Percentiles rank a stretch among this genome's conserved stretches.
Evolutionary conservation across 2,113 vertebrate genomes (phyloP).

Genomic region (Colius striatus): DNA sequence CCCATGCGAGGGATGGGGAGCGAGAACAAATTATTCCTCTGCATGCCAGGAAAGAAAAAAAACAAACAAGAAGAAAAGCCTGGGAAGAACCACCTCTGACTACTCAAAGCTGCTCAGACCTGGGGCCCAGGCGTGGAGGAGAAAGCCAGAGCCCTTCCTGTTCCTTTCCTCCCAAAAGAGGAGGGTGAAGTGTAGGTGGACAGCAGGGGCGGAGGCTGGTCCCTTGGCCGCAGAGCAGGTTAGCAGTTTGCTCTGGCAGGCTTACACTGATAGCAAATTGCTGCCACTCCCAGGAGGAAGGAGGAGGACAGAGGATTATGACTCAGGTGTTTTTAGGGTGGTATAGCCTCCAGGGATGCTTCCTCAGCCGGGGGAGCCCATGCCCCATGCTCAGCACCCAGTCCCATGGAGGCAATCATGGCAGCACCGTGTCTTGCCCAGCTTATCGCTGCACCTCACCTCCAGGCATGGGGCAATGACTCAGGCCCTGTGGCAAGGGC

Average conservation of each 20-base stretch:
- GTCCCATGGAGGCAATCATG: accelerated
- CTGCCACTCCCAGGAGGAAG: constrained; percentile 62
- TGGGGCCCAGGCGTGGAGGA: not conserved
- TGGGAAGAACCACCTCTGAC: not conserved
- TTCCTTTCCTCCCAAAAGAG: not conserved
- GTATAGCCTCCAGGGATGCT: constrained; percentile 43
- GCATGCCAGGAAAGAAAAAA: not conserved
- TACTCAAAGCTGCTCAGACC: constrained; percentile 19
- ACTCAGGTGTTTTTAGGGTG: constrained; percentile 50
- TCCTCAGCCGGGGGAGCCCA: not conserved
- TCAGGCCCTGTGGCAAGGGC: not conserved
- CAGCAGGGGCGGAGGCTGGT: not conserved
- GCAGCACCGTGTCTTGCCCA: not conserved
- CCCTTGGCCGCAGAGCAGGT: not conserved
- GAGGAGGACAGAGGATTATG: constrained; percentile 61
- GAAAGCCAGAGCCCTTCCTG: not conserved
- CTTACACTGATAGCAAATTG: not conserved
- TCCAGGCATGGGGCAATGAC: accelerated
- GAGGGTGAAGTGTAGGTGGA: constrained; percentile 35
- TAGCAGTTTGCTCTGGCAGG: constrained; percentile 32
- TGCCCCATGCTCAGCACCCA: not conserved
- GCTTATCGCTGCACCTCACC: accelerated
- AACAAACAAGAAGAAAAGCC: not conserved
- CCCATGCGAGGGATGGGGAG: not conserved
- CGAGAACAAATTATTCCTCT: constrained; percentile 3